phyloP scores from a whole-genome alignment of 2,113 vertebrate species.

The Carollia perspicillata region DNA sequence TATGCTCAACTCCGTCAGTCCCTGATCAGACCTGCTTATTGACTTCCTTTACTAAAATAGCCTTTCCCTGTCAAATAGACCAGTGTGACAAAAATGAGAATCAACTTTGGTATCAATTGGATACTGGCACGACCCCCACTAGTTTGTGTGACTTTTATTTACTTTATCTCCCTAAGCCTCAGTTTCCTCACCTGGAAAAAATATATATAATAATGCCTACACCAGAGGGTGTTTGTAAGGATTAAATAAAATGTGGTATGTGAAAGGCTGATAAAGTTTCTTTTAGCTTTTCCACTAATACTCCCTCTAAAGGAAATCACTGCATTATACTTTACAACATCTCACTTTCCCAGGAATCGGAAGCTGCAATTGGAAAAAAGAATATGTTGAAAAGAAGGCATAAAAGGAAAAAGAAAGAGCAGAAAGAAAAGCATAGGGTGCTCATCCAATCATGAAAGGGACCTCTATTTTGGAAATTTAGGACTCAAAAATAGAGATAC shows the following conservation, averaged over 20 bases:
- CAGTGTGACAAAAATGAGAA: not conserved
- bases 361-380: not conserved
- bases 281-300: not conserved
- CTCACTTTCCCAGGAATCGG: not conserved
- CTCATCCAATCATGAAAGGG: not conserved
- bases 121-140: not conserved
- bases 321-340: not conserved
- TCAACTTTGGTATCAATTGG: not conserved
- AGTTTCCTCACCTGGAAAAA: constrained; percentile 14
- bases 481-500: not conserved
- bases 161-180: not conserved
- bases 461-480: not conserved
- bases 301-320: not conserved
- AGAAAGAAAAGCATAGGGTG: not conserved
- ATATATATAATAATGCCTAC: not conserved
- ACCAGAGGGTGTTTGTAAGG: not conserved
- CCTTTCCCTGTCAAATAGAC: not conserved
- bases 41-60: not conserved
- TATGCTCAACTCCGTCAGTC: not conserved
- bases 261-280: not conserved
- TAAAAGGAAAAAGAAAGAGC: not conserved
- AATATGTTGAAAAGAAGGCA: not conserved
- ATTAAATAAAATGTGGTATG: not conserved
- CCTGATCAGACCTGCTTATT: not conserved
- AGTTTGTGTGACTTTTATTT: not conserved